Base-by-base conservation (phyloP, 37 sponge, comb jelly and placozoan genomes). In the Axinella damicornis region DNA sequence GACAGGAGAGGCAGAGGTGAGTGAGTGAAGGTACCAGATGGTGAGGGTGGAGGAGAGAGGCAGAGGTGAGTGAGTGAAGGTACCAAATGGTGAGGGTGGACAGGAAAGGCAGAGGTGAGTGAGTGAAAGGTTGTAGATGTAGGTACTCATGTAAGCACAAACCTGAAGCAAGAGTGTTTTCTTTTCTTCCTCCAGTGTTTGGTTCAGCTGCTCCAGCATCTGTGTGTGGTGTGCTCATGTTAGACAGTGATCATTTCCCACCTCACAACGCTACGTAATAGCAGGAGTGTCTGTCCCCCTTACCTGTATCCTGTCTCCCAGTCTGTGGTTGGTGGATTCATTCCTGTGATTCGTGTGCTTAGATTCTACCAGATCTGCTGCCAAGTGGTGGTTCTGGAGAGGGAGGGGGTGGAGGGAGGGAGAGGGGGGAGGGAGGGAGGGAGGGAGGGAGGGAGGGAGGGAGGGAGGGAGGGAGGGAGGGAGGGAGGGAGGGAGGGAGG, bases 101-200 rank as follows among this genome's bases (percentile, higher is more conserved):
- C 9, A 9, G 4, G n/a, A n/a, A n/a, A n/a, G n/a, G n/a, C n/a
- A n/a, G n/a, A n/a, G n/a, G 46, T 46, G 46, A 12, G 46, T 46
- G 46, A 12, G 46, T 46, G 46, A 12, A 9, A 12, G 46, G 4
- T 4, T 46, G 46, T 46, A 9, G 4, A 9, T 46, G 46, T 46
- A 9, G 4, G 46, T 46, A 9, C 9, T 4, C 46, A 46, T 46
- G 46, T 46, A 9, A 12, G 46, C 9, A 9, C 9, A 9, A 64
- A 92, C 65, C 74, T 94, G 95, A 5, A 77, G 70, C n/a, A 94
- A 74, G 14, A 96, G 87, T 0, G 85, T 77, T 66, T 61, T 96
- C 71, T 96, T 96, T 82, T 96, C 95, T 71, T 96, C 94, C 53
- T 96, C 97, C 28, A 96, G 83, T 19, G 94, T 96, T 14, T 76